These are phyloP conservation scores for Engraulis encrasicolus DNA, from an alignment of 2,113 vertebrate species.

Conservation along the genomic window DNA sequence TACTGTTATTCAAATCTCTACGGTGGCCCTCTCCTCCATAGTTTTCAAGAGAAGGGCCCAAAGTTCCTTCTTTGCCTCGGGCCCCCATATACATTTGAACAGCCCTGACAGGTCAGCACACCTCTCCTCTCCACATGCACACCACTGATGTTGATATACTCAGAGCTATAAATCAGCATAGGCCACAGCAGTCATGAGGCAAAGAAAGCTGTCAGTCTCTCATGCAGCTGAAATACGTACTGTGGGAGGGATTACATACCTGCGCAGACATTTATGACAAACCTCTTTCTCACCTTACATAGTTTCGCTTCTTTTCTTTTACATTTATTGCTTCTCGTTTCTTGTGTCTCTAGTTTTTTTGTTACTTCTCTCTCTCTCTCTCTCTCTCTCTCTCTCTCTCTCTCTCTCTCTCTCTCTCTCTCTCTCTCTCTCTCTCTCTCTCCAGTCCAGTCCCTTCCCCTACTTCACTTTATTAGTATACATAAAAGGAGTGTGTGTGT, in stretches of 20 bases:
- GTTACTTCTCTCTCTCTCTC: slow-evolving; percentile 26
- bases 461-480: too few relatives aligned
- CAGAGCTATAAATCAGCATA: neutral
- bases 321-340: too few relatives aligned
- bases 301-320: slow-evolving; percentile 34
- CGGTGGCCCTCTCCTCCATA: too few relatives aligned
- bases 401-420: slow-evolving; percentile 11
- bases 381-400: neutral
- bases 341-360: too few relatives aligned
- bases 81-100: too few relatives aligned
- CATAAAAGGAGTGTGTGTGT: too few relatives aligned
- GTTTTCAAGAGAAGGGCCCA: too few relatives aligned
- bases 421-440: neutral
- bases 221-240: neutral
- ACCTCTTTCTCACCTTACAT: neutral
- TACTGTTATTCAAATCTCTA: too few relatives aligned
- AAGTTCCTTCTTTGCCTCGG: too few relatives aligned
- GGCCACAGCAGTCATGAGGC: neutral
- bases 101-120: too few relatives aligned
- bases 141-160: neutral
- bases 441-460: neutral
- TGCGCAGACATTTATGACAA: neutral
- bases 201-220: neutral
- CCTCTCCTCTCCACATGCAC: neutral
- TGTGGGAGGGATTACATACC: neutral